Percentiles rank a stretch among this genome's conserved stretches.
These are phyloP conservation scores for Pogonognathellus flavescens DNA, from an alignment of 1,140 invertebrate species.

Conservation along the genomic window DNA sequence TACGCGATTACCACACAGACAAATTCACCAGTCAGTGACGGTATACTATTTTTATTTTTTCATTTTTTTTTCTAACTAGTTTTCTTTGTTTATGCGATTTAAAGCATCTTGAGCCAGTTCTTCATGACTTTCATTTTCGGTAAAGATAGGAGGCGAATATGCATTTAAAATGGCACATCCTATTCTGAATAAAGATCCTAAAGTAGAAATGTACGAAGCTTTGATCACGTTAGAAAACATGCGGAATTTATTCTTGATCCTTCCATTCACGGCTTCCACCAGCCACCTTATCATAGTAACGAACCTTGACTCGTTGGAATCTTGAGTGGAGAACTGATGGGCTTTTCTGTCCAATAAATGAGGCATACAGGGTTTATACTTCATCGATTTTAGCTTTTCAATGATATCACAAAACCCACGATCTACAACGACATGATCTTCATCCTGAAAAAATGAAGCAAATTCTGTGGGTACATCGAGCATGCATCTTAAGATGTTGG, in stretches of 20 bases:
- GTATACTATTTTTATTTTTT: too few relatives aligned
- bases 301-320: not conserved
- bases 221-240: not conserved
- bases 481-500: too few relatives aligned
- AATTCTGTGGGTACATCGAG: too few relatives aligned
- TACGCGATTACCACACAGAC: too few relatives aligned
- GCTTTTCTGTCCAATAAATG: not conserved
- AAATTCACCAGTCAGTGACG: too few relatives aligned
- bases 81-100: not conserved
- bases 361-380: not conserved
- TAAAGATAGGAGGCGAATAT: not conserved
- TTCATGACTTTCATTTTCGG: not conserved
- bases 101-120: not conserved
- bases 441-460: too few relatives aligned
- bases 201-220: not conserved
- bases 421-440: too few relatives aligned
- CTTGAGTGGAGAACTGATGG: not conserved
- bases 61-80: too few relatives aligned
- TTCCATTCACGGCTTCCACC: not conserved
- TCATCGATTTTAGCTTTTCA: too few relatives aligned
- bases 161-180: not conserved
- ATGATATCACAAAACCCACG: too few relatives aligned
- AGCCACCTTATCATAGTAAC: not conserved
- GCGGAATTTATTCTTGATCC: not conserved
- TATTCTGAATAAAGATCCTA: not conserved